These are phyloP conservation scores for Caenorhabditis angaria DNA, from an alignment of 2,888 invertebrate species.

Conservation along the genomic window DNA sequence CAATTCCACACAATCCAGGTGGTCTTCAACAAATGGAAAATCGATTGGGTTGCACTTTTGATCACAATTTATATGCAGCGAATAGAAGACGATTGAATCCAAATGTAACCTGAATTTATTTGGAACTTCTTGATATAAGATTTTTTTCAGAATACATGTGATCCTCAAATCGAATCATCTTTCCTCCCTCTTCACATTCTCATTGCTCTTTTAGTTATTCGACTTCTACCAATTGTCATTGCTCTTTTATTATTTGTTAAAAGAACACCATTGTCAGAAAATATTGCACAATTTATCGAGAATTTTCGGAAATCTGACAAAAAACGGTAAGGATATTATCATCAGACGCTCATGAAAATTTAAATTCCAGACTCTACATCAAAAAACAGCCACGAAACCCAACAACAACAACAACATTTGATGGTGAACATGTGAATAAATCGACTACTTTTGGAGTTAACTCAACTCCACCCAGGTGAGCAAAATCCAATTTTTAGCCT, in stretches of 20 bases:
- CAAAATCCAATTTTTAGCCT: neutral
- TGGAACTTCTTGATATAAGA: neutral
- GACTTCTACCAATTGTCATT: conserved; percentile 56
- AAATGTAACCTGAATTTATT: conserved; percentile 42
- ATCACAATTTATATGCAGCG: conserved; percentile 65
- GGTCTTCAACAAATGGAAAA: conserved; percentile 65
- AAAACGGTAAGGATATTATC: too few species aligned
- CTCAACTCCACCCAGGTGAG: conserved; percentile 33
- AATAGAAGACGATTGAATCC: conserved; percentile 62
- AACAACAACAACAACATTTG: conserved; percentile 27
- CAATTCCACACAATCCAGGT: conserved; percentile 70
- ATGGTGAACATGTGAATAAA: conserved; percentile 43
- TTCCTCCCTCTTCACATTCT: conserved; percentile 61
- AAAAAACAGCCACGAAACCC: conserved; percentile 52
- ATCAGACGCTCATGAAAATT: too few species aligned
- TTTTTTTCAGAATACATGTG: conserved; percentile 67
- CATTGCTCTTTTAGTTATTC: conserved; percentile 53
- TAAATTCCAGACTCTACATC: conserved; percentile 50
- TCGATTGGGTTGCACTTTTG: conserved; percentile 67
- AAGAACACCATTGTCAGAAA: conserved; percentile 57
- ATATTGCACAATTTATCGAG: conserved; percentile 56
- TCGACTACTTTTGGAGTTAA: conserved; percentile 51
- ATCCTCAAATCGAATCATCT: conserved; percentile 61
- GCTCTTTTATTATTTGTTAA: conserved; percentile 54
- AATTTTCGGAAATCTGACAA: conserved; percentile 40